phyloP scores from a whole-genome alignment of 2,113 vertebrate species.

The Paramormyrops kingsleyae region DNA sequence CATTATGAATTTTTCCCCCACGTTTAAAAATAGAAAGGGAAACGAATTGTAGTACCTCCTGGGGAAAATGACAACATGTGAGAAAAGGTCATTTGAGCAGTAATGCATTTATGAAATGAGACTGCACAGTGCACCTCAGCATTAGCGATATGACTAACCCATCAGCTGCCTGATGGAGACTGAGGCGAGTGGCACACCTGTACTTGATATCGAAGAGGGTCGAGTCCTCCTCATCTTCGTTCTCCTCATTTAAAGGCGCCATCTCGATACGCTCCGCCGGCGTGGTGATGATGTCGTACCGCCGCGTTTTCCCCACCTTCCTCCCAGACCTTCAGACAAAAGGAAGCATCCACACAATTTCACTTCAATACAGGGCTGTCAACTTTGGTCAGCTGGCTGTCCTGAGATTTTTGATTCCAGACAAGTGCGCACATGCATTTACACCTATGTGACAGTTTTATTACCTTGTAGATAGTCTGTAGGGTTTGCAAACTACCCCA shows the following conservation, averaged over 20 bases:
- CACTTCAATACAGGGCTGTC: neutral
- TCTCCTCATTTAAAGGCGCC: constrained; percentile 71
- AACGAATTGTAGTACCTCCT: neutral
- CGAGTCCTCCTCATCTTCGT: constrained; percentile 61
- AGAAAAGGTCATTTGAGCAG: neutral
- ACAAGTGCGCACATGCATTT: too few species aligned
- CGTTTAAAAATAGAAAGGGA: neutral
- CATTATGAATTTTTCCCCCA: neutral
- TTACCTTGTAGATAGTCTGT: neutral
- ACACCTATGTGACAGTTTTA: too few species aligned
- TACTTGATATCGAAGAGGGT: constrained; percentile 78
- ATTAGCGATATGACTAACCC: neutral
- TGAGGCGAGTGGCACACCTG: constrained; percentile 48
- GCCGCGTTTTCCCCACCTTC: constrained; percentile 69
- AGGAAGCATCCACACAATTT: neutral
- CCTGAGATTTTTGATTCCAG: too few species aligned
- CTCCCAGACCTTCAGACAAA: constrained; percentile 57
- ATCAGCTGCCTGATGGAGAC: neutral
- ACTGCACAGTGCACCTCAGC: neutral
- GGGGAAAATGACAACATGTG: neutral
- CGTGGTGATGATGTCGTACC: constrained; percentile 76
- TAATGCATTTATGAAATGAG: neutral
- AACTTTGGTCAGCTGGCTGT: too few species aligned
- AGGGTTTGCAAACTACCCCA: neutral
- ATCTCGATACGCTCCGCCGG: constrained; percentile 72